Evolutionary conservation across 2,888 invertebrate genomes (phyloP).

Genomic region (Cephus nigrinus): DNA sequence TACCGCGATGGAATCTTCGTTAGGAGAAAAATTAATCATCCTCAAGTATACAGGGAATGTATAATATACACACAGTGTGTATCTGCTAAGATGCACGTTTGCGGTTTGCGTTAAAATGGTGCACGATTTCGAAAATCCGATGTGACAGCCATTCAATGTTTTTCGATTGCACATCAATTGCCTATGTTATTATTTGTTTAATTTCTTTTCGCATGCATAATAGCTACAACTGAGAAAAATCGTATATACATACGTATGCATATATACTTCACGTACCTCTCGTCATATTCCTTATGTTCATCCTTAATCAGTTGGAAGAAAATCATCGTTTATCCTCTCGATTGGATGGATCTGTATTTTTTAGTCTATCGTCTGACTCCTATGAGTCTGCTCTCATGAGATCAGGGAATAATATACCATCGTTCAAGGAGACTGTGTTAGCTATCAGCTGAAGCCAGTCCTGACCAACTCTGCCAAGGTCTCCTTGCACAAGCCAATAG

Average conservation of each 20-base stretch:
- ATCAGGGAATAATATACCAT: background rate
- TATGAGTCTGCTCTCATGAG: background rate
- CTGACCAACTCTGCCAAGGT: background rate
- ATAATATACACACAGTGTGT: too few relatives aligned
- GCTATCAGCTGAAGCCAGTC: constrained; percentile 39
- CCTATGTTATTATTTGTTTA: too few relatives aligned
- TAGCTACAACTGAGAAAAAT: too few relatives aligned
- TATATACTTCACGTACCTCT: background rate
- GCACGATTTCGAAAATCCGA: too few relatives aligned
- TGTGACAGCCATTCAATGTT: too few relatives aligned
- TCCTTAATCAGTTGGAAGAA: background rate
- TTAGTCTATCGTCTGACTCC: background rate
- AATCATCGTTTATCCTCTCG: background rate
- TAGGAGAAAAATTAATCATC: background rate
- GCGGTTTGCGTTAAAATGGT: too few relatives aligned
- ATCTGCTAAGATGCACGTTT: too few relatives aligned
- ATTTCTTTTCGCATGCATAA: too few relatives aligned
- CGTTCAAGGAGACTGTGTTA: constrained; percentile 18
- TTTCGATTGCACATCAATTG: too few relatives aligned
- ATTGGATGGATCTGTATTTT: background rate
- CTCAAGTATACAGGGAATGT: background rate
- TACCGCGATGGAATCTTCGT: background rate
- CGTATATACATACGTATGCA: too few relatives aligned
- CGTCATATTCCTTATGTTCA: background rate
- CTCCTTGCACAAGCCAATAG: constrained; percentile 28